Base-by-base conservation (phyloP, 64 coral and sea anemone genomes). In the Dendrophyllia cribrosa region DNA sequence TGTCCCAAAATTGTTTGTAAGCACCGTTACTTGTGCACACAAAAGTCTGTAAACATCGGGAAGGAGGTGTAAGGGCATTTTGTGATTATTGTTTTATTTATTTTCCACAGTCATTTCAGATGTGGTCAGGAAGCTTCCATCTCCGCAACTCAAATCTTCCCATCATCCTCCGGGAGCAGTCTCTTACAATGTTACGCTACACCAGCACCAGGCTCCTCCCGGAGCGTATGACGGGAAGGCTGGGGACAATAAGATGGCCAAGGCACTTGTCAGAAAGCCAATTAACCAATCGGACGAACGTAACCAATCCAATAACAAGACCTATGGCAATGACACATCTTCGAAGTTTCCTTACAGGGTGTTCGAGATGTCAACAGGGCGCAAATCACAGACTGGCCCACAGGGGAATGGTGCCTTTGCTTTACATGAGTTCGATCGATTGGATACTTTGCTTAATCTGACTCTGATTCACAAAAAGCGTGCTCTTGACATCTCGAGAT, bases 121-220 rank as follows among this genome's bases (percentile, higher is more conserved):
- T 17, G 24, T 11, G 8, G 16, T 21, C 43, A 67, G 13, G 8
- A 4, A n/a, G 17, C 5, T 51, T 50, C 72, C 46, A 7, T 43
- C 15, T 43, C 14, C 10, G 16, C 46, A 12, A 51, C 11, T 43
- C 19, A 47, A 51, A 15, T 20, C 58, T 84, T 79, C 51, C 50
- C 75, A 91, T 72, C 79, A 49, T 64, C 77, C 87, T 84, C 76
- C 97, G 58, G 94, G 97, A 91, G 86, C 59, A 79, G 88, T 96
- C 97, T 99, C 97, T 99, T 99, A 99, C 97, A 96, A 99, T 99
- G 97, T 99, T 99, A 99, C 94, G 97, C 97, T 99, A 99, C 79
- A 91, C 66, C 88, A 88, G 68, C 82, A 90, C 68, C 94, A 99
- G 91, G 84, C 94, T n/a, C 97, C 97, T 87, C 97, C 94, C 88